These are phyloP conservation scores for Nasonia vitripennis DNA, from an alignment of 1,140 invertebrate species.

Conservation along the genomic window DNA sequence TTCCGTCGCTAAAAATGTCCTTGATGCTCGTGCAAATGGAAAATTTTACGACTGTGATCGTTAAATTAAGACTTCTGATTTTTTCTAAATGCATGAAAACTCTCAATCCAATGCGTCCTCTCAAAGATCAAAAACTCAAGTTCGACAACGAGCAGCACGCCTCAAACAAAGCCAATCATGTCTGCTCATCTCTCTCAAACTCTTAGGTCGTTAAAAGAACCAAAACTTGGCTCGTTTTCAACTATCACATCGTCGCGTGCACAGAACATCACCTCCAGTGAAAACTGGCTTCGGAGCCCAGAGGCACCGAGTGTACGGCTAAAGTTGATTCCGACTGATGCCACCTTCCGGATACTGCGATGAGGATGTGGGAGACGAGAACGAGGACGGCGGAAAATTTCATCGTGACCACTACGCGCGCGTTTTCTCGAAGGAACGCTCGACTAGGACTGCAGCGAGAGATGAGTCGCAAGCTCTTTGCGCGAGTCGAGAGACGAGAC, in stretches of 20 bases:
- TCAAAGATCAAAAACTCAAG: too few species aligned
- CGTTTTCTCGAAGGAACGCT: background rate
- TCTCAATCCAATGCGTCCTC: too few species aligned
- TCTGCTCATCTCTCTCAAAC: background rate
- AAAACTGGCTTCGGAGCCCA: conserved; percentile 68
- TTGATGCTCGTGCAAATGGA: too few species aligned
- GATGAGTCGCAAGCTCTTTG: background rate
- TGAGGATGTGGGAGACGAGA: background rate
- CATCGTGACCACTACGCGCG: conserved; percentile 8
- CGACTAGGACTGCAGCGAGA: conserved; percentile 20
- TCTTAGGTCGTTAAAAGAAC: too few species aligned
- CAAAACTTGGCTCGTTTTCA: background rate
- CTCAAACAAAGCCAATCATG: background rate
- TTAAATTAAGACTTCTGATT: too few species aligned
- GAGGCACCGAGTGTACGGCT: conserved; percentile 65
- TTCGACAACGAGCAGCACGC: too few species aligned
- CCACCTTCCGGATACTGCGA: background rate
- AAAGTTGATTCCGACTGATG: background rate
- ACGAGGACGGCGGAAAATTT: background rate
- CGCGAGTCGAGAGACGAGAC: background rate
- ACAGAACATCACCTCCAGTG: conserved; percentile 67
- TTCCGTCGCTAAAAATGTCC: too few species aligned
- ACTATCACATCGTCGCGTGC: background rate
- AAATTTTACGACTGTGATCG: too few species aligned
- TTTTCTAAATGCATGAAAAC: too few species aligned